These are phyloP conservation scores for Ceyx margarethae DNA, from an alignment of 2,113 vertebrate genomes.

Conservation along the genomic window DNA sequence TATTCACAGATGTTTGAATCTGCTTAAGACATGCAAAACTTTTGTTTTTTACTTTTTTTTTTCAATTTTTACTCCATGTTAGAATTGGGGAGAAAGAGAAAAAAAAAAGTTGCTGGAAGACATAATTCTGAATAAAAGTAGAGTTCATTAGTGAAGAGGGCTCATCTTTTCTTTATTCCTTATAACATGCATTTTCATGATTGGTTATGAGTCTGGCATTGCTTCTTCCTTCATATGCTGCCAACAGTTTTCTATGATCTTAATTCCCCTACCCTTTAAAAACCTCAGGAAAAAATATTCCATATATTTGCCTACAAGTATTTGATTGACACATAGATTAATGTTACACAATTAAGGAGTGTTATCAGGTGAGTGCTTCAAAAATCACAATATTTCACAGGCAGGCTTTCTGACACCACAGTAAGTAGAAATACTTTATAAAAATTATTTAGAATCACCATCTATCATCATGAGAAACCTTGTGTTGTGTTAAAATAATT, in stretches of 20 bases:
- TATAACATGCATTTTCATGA: slow-evolving; percentile 52
- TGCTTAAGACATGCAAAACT: background rate
- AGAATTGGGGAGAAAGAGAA: slow-evolving; percentile 14
- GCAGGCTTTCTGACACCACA: slow-evolving; percentile 28
- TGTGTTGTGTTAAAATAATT: slow-evolving; percentile 56
- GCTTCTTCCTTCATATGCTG: slow-evolving; percentile 52
- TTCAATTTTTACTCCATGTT: background rate
- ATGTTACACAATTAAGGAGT: slow-evolving; percentile 59
- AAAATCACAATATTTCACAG: slow-evolving; percentile 64
- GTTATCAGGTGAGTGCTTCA: slow-evolving; percentile 55
- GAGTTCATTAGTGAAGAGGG: slow-evolving; percentile 23
- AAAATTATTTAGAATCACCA: slow-evolving; percentile 65
- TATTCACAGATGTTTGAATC: slow-evolving; percentile 16
- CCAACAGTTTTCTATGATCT: slow-evolving; percentile 50
- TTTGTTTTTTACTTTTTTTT: background rate
- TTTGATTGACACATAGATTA: slow-evolving; percentile 61
- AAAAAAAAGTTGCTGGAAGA: slow-evolving; percentile 39
- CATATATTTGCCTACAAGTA: slow-evolving; percentile 12
- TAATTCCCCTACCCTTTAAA: background rate
- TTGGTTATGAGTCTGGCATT: slow-evolving; percentile 60
- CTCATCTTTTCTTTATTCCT: slow-evolving; percentile 53
- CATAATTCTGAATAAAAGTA: slow-evolving; percentile 32
- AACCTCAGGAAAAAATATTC: background rate
- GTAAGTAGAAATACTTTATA: slow-evolving; percentile 62
- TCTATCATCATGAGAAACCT: slow-evolving; percentile 48